These are phyloP conservation scores for Columbina picui DNA, from an alignment of 2,113 vertebrate species.

Conservation along the genomic window DNA sequence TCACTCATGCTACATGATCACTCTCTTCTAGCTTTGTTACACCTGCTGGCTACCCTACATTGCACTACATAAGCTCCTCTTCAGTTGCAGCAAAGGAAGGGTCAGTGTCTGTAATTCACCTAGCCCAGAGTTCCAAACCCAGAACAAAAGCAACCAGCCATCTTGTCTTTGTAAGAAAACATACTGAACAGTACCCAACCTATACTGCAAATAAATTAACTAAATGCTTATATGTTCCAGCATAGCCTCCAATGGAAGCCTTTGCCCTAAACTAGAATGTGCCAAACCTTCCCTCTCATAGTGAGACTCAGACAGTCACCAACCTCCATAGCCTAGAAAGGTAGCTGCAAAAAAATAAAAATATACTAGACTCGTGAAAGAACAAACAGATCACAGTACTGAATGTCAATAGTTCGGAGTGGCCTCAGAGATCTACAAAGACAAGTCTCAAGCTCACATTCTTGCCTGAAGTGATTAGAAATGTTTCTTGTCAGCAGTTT, in stretches of 20 bases:
- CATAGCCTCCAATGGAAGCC: not conserved
- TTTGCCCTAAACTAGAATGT: not conserved
- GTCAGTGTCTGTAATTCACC: not conserved
- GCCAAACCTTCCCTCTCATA: not conserved
- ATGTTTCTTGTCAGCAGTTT: not conserved
- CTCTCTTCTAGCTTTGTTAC: not conserved
- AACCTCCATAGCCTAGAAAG: not conserved
- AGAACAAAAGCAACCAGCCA: not conserved
- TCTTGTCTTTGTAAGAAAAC: not conserved
- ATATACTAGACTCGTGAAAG: not conserved
- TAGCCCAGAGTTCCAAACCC: not conserved
- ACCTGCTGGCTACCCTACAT: not conserved
- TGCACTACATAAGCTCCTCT: not conserved
- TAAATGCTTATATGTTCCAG: not conserved
- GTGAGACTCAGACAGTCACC: rapidly evolving
- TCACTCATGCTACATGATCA: not conserved
- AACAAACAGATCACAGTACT: not conserved
- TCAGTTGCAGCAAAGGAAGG: not conserved
- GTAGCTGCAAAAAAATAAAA: not conserved
- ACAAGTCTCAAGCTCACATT: not conserved
- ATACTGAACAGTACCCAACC: not conserved
- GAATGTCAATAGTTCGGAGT: not conserved
- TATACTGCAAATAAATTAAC: not conserved
- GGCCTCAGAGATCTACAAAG: not conserved
- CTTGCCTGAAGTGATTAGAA: not conserved